Base-by-base conservation (phyloP, 2,113 vertebrate species). In the Catharus bicknelli region DNA sequence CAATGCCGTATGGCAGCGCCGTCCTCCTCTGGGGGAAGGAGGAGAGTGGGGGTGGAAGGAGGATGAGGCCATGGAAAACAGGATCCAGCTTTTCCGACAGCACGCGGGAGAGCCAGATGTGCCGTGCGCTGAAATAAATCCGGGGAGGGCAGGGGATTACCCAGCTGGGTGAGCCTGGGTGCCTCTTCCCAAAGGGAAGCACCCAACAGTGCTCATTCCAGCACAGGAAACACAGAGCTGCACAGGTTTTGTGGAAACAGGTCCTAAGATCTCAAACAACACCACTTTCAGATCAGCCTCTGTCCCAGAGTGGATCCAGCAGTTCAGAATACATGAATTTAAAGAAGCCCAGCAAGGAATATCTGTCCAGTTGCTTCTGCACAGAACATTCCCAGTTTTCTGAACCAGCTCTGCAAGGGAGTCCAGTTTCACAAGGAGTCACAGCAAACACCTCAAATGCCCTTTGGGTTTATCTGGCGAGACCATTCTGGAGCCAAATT, bases 1-100 rank as follows among this genome's bases (percentile, higher is more conserved):
- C 89, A 86, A 29, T 64, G 95, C 90, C 3, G 30, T 69, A 86
- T 68, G 87, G 88, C 90, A 93, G 84, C 5, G 0, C 63, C 50
- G 69, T 69, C 66, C 62, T 94, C 62, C 92, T 88, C 70, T 48
- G 87, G 90, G 86, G 54, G 36, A 91, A 81, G 66, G 58, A 86
- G 75, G 68, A 76, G 36, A 70, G 62, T 5, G 78, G 75, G 77
- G 88, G 83, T 42, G 85, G 90, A 88, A 48, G 59, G 70, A 89
- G 47, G 54, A 85, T 50, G 62, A 89, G 67, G 69, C 90, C 69
- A 61, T 51, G 76, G 86, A 91, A 90, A 96, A 93, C 5, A 54
- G 66, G 69, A 94, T 81, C 76, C 86, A 78, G 87, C 90, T 94
- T 88, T 90, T 73, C 61, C 19, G 15, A 64, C 36, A 67, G 64